These are phyloP conservation scores for Microtus montanus DNA, from an alignment of 2,113 vertebrate genomes.

Conservation along the genomic window DNA sequence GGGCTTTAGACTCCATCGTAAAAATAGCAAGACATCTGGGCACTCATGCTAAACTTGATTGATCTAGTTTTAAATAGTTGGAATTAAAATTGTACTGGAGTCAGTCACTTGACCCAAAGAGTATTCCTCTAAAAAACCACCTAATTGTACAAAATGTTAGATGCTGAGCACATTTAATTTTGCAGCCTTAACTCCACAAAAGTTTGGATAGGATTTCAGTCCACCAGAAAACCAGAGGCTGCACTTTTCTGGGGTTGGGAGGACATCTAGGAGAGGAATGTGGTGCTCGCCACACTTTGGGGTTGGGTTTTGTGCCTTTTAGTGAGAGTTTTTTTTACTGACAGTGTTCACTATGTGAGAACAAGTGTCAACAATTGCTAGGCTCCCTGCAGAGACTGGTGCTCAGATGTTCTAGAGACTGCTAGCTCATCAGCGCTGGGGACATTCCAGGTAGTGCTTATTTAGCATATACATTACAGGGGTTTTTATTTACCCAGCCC, in stretches of 20 bases:
- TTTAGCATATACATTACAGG: background rate
- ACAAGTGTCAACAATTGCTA: background rate
- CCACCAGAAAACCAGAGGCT: background rate
- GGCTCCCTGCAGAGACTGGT: background rate
- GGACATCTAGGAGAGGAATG: background rate
- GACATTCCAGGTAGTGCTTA: background rate
- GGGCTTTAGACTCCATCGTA: background rate
- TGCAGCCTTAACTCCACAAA: background rate
- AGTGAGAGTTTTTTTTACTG: background rate
- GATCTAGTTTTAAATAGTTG: conserved; percentile 6
- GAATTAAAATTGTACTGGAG: conserved; percentile 4
- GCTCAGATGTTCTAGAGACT: background rate
- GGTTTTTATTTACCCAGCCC: background rate
- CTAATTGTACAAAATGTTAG: background rate
- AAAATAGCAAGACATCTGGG: background rate
- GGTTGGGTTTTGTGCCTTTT: background rate
- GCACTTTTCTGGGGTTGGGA: background rate
- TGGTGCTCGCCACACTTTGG: background rate
- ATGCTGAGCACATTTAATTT: background rate
- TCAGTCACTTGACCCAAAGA: background rate
- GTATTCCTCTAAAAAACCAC: background rate
- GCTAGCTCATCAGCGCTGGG: background rate
- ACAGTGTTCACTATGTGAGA: background rate
- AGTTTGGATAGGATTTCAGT: background rate
- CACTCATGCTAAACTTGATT: background rate